These are phyloP conservation scores for Rugalucina vietnamica DNA, from an alignment of 2,888 invertebrate species.

Conservation along the genomic window DNA sequence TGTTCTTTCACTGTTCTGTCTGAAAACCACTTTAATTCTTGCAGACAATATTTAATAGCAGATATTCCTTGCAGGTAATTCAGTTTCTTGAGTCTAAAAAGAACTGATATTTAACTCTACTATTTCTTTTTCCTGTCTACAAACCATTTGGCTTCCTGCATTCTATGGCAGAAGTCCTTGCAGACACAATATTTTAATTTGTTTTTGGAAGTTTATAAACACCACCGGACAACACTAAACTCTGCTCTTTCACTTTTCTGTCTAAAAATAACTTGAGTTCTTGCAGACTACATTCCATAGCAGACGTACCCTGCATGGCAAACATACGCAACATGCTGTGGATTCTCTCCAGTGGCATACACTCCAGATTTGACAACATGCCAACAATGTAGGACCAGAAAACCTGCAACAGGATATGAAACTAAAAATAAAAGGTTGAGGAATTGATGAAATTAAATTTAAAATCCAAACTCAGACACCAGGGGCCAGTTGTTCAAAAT, in stretches of 20 bases:
- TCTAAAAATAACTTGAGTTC: slow-evolving; percentile 96
- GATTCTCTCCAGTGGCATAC: slow-evolving; percentile 94
- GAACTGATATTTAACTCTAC: no score
- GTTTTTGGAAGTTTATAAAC: slow-evolving; percentile 91
- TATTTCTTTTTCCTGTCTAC: no score
- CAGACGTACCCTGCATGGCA: slow-evolving; percentile 94
- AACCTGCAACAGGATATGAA: no score
- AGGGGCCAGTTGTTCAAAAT: no score
- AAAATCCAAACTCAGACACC: no score
- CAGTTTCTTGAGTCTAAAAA: no score
- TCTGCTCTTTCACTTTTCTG: slow-evolving; percentile 95
- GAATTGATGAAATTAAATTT: no score
- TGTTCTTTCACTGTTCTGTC: not conserved
- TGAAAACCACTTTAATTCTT: not conserved
- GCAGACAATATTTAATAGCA: not conserved
- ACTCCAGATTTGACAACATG: slow-evolving; percentile 97
- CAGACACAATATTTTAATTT: no score
- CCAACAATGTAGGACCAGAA: slow-evolving; percentile 99
- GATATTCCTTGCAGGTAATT: no score
- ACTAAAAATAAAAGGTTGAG: no score
- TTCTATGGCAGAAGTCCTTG: no score
- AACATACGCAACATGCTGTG: slow-evolving; percentile 99
- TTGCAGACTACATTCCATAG: slow-evolving; percentile 92
- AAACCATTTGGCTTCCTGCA: no score
- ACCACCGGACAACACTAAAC: slow-evolving; percentile 92